phyloP scores from a whole-genome alignment of 1,140 invertebrate species.

The Saxidomus purpurata region DNA sequence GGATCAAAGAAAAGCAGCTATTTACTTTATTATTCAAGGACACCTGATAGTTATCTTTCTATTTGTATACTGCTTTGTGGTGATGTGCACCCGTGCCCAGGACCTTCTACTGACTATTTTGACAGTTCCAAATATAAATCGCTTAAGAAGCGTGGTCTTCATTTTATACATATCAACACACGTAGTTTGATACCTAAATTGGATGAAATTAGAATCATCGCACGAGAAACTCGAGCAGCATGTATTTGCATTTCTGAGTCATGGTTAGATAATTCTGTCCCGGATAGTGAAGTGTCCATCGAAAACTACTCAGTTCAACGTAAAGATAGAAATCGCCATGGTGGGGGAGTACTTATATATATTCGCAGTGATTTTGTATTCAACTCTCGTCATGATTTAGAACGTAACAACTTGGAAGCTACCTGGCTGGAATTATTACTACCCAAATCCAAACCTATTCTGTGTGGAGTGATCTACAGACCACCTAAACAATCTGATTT shows the following conservation, averaged over 20 bases:
- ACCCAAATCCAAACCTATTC: constrained; percentile 21
- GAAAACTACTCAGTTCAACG: constrained; percentile 21
- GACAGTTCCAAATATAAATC: constrained; percentile 1
- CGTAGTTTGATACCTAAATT: constrained; percentile 28
- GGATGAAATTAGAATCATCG: constrained; percentile 25
- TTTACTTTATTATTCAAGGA: no score
- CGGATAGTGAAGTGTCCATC: constrained; percentile 11
- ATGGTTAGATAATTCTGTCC: constrained; percentile 17
- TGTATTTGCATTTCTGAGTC: constrained; percentile 23
- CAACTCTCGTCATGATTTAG: background rate
- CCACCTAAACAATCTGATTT: constrained; percentile 26
- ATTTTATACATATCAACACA: constrained; percentile 32
- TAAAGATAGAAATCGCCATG: no score
- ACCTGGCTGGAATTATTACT: constrained; percentile 32
- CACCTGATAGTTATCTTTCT: no score
- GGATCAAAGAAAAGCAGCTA: no score
- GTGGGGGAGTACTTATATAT: background rate
- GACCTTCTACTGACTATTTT: constrained; percentile 21
- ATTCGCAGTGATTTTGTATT: constrained; percentile 1
- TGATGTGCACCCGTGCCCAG: no score
- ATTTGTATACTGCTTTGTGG: no score
- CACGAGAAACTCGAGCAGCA: constrained; percentile 11
- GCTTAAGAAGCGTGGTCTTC: no score
- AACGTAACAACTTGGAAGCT: constrained; percentile 25
- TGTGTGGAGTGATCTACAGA: constrained; percentile 29